A percentile compares a stretch with the other conserved stretches of the same genome.
phyloP scores from a whole-genome alignment of 2,113 vertebrate species.

The Vulpes vulpes region DNA sequence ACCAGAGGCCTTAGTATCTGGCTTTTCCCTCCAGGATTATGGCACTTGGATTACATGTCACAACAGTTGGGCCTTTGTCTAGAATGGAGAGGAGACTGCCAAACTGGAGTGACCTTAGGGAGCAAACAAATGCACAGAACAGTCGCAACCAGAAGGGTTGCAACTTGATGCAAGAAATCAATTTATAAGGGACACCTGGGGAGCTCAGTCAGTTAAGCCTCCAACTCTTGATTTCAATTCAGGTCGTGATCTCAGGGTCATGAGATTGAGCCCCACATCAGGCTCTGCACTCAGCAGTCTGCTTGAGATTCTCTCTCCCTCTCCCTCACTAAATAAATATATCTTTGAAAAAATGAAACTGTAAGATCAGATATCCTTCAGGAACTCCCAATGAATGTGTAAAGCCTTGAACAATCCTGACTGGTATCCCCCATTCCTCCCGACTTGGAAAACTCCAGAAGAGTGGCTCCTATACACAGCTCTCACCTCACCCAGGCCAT shows the following conservation, averaged over 20 bases:
- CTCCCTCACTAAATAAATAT: neutral
- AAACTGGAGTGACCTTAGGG: neutral
- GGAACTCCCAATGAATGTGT: neutral
- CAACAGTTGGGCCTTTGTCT: neutral
- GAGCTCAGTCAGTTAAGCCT: neutral
- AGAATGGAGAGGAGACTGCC: neutral
- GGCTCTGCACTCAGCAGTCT: neutral
- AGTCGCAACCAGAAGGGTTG: neutral
- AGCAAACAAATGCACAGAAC: neutral
- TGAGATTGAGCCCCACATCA: neutral
- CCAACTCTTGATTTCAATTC: neutral
- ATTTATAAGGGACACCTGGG: neutral
- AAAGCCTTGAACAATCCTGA: neutral
- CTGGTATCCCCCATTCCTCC: neutral
- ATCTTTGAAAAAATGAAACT: neutral
- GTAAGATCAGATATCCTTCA: neutral
- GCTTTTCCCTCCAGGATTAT: neutral
- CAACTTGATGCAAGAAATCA: neutral
- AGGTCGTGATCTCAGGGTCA: neutral
- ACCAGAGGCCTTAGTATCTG: neutral
- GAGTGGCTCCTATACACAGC: neutral
- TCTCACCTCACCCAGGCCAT: conserved; percentile 95
- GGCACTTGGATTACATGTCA: neutral
- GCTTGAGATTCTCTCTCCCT: neutral
- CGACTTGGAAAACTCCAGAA: conserved; percentile 1